Conservation (phyloP, 2,113 vertebrate species). For the Machaerirhynchus nigripectus region DNA sequence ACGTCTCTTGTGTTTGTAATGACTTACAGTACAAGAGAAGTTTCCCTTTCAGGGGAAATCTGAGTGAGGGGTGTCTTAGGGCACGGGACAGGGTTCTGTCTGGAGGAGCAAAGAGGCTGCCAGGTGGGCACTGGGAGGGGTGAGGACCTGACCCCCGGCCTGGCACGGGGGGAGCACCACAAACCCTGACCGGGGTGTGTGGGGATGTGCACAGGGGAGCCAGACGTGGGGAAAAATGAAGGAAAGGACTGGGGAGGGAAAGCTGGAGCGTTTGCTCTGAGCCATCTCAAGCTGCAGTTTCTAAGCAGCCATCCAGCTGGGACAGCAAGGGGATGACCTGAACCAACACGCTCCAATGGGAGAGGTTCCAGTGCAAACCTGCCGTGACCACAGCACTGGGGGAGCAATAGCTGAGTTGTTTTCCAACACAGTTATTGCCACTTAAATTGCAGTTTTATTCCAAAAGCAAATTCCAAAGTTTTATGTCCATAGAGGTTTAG, state of each 20-base stretch:
- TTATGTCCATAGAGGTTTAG: constrained; percentile 64
- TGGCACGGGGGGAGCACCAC: background rate
- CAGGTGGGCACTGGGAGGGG: background rate
- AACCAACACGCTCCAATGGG: background rate
- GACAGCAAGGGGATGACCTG: background rate
- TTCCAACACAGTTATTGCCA: background rate
- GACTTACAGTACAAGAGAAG: background rate
- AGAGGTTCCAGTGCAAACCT: background rate
- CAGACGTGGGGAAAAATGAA: background rate
- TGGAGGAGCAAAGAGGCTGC: background rate
- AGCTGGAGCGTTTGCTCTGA: background rate
- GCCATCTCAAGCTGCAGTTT: background rate
- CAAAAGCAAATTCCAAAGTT: constrained; percentile 61
- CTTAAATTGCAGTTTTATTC: constrained; percentile 37
- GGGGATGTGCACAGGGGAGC: fast-evolving
- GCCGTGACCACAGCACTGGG: background rate
- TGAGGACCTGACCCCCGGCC: background rate
- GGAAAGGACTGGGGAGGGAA: background rate
- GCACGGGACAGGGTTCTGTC: background rate
- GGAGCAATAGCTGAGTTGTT: background rate
- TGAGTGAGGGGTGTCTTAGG: background rate
- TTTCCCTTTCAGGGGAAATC: background rate
- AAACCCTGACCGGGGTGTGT: fast-evolving
- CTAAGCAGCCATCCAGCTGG: background rate
- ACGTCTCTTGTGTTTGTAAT: background rate